These are phyloP conservation scores for Xestoiulus laeticollis DNA, from an alignment of 2,888 invertebrate genomes.

Conservation along the genomic window DNA sequence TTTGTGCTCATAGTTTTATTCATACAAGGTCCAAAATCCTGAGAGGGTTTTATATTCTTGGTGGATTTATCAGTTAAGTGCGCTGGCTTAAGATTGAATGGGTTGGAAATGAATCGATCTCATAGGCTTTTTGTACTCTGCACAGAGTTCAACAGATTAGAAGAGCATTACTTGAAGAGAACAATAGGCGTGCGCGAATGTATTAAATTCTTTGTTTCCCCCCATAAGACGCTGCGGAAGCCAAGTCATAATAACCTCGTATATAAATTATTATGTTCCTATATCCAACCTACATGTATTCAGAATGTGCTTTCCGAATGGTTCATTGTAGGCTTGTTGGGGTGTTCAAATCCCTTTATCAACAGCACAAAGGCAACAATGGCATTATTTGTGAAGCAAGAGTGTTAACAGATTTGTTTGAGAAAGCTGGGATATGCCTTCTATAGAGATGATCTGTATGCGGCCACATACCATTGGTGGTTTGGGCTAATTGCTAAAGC, in stretches of 20 bases:
- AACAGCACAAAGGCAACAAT: constrained; percentile 5
- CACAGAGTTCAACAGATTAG: constrained; percentile 35
- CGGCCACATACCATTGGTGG: neutral
- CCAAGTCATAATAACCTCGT: constrained; percentile 21
- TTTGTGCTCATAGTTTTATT: neutral
- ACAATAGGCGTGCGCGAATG: neutral
- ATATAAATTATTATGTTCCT: constrained; percentile 32
- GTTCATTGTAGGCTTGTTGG: constrained; percentile 3
- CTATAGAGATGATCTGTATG: neutral
- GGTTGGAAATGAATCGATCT: constrained; percentile 7
- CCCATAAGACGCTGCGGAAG: neutral
- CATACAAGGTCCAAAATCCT: neutral
- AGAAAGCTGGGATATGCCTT: neutral
- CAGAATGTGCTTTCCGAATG: neutral
- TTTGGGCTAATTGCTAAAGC: neutral
- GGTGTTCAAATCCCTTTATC: constrained; percentile 35
- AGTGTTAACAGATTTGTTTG: constrained; percentile 32
- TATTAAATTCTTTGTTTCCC: constrained; percentile 40
- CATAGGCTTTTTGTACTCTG: neutral
- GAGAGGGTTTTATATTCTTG: neutral
- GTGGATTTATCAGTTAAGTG: neutral
- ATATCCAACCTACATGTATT: constrained; percentile 14
- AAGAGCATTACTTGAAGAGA: constrained; percentile 1
- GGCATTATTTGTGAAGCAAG: neutral
- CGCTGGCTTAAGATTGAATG: neutral